phyloP scores from a whole-genome alignment of 2,797 vertebrate genomes.

The Syndactyla subalaris region DNA sequence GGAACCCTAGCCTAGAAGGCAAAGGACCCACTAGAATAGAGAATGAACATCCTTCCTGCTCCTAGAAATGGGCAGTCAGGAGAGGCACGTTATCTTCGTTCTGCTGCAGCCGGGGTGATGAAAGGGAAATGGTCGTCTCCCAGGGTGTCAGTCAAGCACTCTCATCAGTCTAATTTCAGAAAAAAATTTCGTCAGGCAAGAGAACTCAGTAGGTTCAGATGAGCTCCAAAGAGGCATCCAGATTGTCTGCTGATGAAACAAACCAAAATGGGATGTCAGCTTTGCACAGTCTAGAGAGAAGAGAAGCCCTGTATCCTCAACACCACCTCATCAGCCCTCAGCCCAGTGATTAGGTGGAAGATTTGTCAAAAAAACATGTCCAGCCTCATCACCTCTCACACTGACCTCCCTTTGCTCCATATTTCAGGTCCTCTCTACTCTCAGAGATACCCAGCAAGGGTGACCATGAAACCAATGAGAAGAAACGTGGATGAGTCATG shows the following conservation, averaged over 20 bases:
- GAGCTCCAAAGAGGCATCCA: slow-evolving; percentile 12
- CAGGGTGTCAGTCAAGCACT: neutral
- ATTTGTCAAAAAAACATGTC: neutral
- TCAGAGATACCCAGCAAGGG: neutral
- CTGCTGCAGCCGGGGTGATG: neutral
- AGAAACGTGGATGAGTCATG: neutral
- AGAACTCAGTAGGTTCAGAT: slow-evolving; percentile 30
- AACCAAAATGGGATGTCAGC: neutral
- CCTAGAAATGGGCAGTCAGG: neutral
- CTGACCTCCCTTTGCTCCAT: neutral
- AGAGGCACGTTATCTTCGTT: neutral
- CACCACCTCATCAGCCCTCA: neutral
- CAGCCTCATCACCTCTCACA: neutral
- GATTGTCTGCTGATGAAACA: slow-evolving; percentile 19
- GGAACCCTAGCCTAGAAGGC: neutral
- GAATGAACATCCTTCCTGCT: neutral
- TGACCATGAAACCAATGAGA: neutral
- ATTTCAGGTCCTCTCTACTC: neutral
- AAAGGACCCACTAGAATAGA: neutral
- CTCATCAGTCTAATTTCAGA: slow-evolving; percentile 26
- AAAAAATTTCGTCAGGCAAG: neutral
- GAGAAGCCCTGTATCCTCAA: neutral
- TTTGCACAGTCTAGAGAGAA: neutral
- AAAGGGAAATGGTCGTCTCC: neutral
- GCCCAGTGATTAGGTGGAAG: neutral